These are phyloP conservation scores for Perca fluviatilis DNA, from an alignment of 2,113 vertebrate genomes.

Conservation along the genomic window DNA sequence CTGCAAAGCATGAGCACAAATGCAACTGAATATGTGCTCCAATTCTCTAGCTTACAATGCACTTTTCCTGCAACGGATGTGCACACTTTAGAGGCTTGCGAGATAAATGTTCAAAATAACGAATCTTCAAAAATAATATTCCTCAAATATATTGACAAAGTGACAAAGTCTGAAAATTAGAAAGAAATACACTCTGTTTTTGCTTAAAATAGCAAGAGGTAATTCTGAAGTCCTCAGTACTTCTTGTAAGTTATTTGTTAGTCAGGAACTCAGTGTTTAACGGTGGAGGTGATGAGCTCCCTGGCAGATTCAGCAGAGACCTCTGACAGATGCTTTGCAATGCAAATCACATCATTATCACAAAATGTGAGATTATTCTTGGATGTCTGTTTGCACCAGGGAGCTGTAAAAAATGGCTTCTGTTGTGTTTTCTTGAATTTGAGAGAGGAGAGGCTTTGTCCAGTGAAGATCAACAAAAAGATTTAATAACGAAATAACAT, in stretches of 20 bases:
- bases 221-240: conserved; percentile 5
- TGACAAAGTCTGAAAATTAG: background rate
- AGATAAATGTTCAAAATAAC: conserved; percentile 21
- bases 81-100: background rate
- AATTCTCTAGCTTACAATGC: conserved; percentile 21
- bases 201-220: conserved; percentile 23
- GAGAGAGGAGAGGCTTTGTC: no score
- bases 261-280: conserved; percentile 17
- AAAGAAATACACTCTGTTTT: background rate
- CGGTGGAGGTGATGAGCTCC: conserved; percentile 28
- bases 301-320: conserved; percentile 32
- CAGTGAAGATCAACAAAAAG: no score
- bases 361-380: conserved; percentile 72
- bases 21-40: conserved; percentile 5
- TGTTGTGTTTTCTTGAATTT: no score
- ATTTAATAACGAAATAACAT: no score
- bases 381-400: conserved; percentile 45
- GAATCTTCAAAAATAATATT: conserved; percentile 18
- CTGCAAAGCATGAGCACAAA: conserved; percentile 20
- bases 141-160: conserved; percentile 29
- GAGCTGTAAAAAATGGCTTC: conserved; percentile 49
- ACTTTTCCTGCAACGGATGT: conserved; percentile 13
- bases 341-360: conserved; percentile 80
- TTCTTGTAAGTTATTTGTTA: conserved; percentile 23
- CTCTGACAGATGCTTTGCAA: conserved; percentile 73